Percentiles rank a stretch among this genome's conserved stretches.
These are phyloP conservation scores for Diplodus sargus DNA, from an alignment of 2,797 vertebrate genomes.

Conservation along the genomic window DNA sequence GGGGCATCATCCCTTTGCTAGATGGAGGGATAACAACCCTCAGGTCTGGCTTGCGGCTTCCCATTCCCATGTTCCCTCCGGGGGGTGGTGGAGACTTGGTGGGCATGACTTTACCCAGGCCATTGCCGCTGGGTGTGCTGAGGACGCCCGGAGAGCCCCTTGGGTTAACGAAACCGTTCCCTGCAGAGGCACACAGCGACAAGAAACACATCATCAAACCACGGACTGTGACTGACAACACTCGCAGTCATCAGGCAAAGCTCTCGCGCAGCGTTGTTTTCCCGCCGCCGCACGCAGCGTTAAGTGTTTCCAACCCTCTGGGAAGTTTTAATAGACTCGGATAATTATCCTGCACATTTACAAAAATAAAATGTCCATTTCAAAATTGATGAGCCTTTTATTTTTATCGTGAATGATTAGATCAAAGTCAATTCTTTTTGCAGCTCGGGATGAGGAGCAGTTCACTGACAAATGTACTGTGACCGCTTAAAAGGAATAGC, in stretches of 20 bases:
- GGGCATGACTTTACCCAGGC: slow-evolving; percentile 96
- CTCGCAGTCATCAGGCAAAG: slow-evolving; percentile 77
- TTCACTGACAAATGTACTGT: slow-evolving; percentile 88
- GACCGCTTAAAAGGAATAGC: slow-evolving; percentile 85
- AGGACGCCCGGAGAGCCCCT: slow-evolving; percentile 95
- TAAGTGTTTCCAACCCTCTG: slow-evolving; percentile 87
- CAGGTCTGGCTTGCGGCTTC: slow-evolving; percentile 95
- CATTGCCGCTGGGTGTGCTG: slow-evolving; percentile 91
- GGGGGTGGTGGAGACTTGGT: slow-evolving; percentile 97
- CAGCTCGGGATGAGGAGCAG: slow-evolving; percentile 83
- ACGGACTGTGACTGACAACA: slow-evolving; percentile 79
- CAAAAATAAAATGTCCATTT: slow-evolving; percentile 89
- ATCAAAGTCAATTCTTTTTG: slow-evolving; percentile 78
- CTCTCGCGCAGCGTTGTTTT: slow-evolving; percentile 73
- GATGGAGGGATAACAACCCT: slow-evolving; percentile 97
- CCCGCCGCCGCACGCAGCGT: slow-evolving; percentile 77
- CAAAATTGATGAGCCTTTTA: slow-evolving; percentile 88
- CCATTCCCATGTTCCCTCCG: slow-evolving; percentile 93
- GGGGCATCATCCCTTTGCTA: slow-evolving; percentile 99
- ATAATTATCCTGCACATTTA: slow-evolving; percentile 88
- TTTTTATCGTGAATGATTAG: slow-evolving; percentile 85
- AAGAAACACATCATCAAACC: slow-evolving; percentile 80
- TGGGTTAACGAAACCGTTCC: slow-evolving; percentile 97
- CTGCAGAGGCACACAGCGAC: slow-evolving; percentile 84
- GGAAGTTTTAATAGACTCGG: slow-evolving; percentile 87